phyloP scores from a whole-genome alignment of 1,140 invertebrate species.

The Pentalonia nigronervosa region DNA sequence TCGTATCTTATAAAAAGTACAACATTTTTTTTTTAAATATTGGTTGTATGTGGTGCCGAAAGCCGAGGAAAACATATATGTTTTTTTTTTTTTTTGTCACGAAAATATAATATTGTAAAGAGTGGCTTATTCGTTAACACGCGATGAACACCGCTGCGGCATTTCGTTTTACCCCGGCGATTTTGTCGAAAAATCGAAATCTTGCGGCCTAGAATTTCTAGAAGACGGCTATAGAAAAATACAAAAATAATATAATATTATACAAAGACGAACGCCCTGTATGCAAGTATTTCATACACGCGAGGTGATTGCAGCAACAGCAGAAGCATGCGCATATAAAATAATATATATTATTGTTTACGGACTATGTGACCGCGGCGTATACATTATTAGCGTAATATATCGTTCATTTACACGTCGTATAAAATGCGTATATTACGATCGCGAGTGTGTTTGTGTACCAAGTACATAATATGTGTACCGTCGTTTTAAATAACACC shows the following conservation, averaged over 20 bases:
- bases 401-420: not conserved
- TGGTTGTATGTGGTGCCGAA: too few relatives aligned
- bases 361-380: not conserved
- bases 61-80: too few relatives aligned
- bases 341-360: not conserved
- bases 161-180: too few relatives aligned
- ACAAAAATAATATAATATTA: too few relatives aligned
- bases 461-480: not conserved
- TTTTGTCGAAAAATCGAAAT: not conserved
- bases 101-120: too few relatives aligned
- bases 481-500: not conserved
- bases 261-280: not conserved
- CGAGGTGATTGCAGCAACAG: not conserved
- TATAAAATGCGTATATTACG: not conserved
- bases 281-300: not conserved
- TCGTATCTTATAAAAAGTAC: too few relatives aligned
- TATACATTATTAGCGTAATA: not conserved
- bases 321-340: not conserved
- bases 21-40: too few relatives aligned
- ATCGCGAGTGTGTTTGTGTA: not conserved
- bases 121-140: too few relatives aligned
- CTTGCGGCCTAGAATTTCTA: not conserved
- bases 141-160: too few relatives aligned
- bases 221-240: not conserved
- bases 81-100: too few relatives aligned